Base-by-base conservation (phyloP, 2,888 invertebrate genomes). In the Caradrina clavipalpis region DNA sequence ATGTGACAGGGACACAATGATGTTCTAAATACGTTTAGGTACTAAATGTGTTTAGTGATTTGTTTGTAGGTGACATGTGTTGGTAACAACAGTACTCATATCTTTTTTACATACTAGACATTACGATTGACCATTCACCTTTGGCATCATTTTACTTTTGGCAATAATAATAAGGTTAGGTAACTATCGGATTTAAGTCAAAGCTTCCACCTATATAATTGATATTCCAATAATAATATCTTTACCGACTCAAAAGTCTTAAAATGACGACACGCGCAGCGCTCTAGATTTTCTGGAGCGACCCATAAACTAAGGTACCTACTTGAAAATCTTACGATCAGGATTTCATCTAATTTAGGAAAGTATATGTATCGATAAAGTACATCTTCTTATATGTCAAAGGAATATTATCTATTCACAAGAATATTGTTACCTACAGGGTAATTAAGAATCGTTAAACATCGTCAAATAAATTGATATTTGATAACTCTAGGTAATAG, bases 221-320 rank as follows among this genome's bases (percentile, higher is more conserved):
- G 58, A 78, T 73, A 73, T 31, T 64, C 42, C 47, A n/a, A 78
- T 56, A 63, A 69, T 56, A 69, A 53, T 70, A 76, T 49, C 49
- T 54, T 57, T 21, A 76, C 53, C 42, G 31, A 61, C 35, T 73
- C 49, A 57, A 80, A 69, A 76, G 61, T 65, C 57, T 65, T 65
- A 80, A 69, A 69, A 70, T 39, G 35, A 47, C 35, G 70, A 39
- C 76, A 76, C 55, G 35, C 45, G 21, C 47, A n/a, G n/a, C 15
- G 71, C 47, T 62, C 61, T 39, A 80, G 57, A 50, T 66, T 56
- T 59, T 57, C 76, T 65, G 45, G 56, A 50, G 65, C 51, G 55
- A 65, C 56, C 73, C 51, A 63, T 73, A 78, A 73, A 78, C 65
- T 57, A 13, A 54, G 26, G 45, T 49, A 74, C 42, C 59, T 45